Evolutionary conservation across 2,888 invertebrate species (phyloP).

Genomic region (Amaurobius ferox): DNA sequence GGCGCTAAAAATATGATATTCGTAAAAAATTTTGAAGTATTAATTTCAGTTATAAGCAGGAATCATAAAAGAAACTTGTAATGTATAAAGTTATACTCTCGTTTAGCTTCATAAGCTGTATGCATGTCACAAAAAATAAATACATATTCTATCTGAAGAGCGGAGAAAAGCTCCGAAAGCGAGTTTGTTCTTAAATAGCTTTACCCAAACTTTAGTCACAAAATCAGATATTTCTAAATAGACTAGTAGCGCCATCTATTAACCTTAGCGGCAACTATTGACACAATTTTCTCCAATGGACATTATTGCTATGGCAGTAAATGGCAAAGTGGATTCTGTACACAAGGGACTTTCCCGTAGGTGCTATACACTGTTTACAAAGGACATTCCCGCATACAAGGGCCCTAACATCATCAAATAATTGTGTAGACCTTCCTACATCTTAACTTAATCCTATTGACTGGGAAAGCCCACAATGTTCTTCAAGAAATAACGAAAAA

Average conservation of each 20-base stretch:
- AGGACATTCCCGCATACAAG: slow-evolving; percentile 58
- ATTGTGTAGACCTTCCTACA: slow-evolving; percentile 47
- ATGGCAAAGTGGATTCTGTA: slow-evolving; percentile 49
- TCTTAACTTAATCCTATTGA: slow-evolving; percentile 66
- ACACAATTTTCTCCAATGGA: slow-evolving; percentile 40
- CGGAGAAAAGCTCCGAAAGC: neutral
- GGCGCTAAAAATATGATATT: too few relatives aligned
- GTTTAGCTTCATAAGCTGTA: too few relatives aligned
- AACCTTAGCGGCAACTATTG: slow-evolving; percentile 26
- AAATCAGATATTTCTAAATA: slow-evolving; percentile 14
- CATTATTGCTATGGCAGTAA: slow-evolving; percentile 33
- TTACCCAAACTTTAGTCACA: slow-evolving; percentile 17
- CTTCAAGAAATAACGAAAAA: slow-evolving; percentile 38
- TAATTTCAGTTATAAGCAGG: too few relatives aligned
- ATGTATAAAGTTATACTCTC: too few relatives aligned
- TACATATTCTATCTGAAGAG: too few relatives aligned
- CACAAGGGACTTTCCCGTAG: slow-evolving; percentile 54
- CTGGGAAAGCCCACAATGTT: slow-evolving; percentile 29
- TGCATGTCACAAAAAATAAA: too few relatives aligned
- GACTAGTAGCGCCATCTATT: slow-evolving; percentile 59
- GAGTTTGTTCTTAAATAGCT: slow-evolving; percentile 4
- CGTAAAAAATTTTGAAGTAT: too few relatives aligned
- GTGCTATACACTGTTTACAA: slow-evolving; percentile 66
- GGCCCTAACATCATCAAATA: slow-evolving; percentile 67
- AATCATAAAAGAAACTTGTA: too few relatives aligned